phyloP scores from a whole-genome alignment of 2,113 vertebrate genomes.

The Entomyzon cyanotis region DNA sequence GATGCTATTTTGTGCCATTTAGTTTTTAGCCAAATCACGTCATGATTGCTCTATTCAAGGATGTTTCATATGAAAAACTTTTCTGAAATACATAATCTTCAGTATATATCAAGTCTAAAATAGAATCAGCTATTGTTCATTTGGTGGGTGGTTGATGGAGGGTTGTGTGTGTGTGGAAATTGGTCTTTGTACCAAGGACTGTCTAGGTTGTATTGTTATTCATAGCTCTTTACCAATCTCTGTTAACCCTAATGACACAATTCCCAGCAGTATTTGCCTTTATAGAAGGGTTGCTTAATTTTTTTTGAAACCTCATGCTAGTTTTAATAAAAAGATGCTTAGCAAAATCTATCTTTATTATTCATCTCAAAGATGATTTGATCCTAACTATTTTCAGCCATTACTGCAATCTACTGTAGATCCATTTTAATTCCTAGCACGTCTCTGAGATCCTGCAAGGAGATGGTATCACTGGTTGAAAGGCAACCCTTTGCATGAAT shows the following conservation, averaged over 20 bases:
- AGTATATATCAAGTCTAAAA: neutral
- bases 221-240: neutral
- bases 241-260: neutral
- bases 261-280: neutral
- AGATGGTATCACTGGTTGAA: neutral
- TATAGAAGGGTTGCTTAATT: neutral
- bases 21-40: neutral
- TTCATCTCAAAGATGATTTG: neutral
- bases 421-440: neutral
- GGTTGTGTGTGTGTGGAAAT: too few relatives aligned
- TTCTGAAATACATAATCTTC: neutral
- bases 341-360: neutral
- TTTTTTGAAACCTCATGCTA: neutral
- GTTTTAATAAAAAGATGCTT: neutral
- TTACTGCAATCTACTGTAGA: neutral
- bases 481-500: neutral
- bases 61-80: neutral
- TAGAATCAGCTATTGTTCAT: neutral
- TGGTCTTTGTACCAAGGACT: neutral
- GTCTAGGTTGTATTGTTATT: neutral
- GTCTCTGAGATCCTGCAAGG: neutral
- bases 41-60: neutral
- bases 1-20: neutral
- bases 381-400: neutral
- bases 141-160: neutral